Evolutionary conservation across 2,113 vertebrate species (phyloP).

Genomic region (Rhabdomys dilectus): DNA sequence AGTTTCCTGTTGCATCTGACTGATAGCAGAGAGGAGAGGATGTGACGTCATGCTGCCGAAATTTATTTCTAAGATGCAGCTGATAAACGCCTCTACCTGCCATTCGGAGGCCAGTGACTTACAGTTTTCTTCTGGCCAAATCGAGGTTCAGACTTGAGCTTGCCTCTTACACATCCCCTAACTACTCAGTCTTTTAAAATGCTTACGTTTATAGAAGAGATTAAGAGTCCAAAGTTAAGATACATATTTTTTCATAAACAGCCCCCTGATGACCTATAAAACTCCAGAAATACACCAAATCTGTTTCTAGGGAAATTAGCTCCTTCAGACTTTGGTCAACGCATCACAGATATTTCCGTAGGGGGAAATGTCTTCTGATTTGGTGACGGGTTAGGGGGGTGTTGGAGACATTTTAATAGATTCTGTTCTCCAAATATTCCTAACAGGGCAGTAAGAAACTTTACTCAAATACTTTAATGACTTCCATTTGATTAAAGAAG

Average conservation of each 20-base stretch:
- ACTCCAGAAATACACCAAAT: slow-evolving; percentile 51
- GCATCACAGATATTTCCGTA: slow-evolving; percentile 30
- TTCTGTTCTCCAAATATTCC: slow-evolving; percentile 30
- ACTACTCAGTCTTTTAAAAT: slow-evolving; percentile 22
- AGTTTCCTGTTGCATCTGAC: slow-evolving; percentile 81
- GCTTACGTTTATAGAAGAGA: background rate
- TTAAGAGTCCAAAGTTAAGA: slow-evolving; percentile 38
- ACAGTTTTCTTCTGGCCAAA: slow-evolving; percentile 40
- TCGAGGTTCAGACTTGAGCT: slow-evolving; percentile 27
- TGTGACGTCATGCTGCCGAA: slow-evolving; percentile 61
- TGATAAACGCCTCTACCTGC: slow-evolving; percentile 61
- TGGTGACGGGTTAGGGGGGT: background rate
- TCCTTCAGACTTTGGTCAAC: slow-evolving; percentile 29
- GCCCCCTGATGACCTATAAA: background rate
- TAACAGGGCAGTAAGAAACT: background rate
- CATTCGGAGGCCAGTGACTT: slow-evolving; percentile 36
- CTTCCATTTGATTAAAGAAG: slow-evolving; percentile 22
- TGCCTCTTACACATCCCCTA: background rate
- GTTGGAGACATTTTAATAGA: slow-evolving; percentile 31
- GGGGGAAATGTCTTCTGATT: slow-evolving; percentile 41
- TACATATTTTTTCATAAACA: slow-evolving; percentile 14
- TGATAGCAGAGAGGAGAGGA: slow-evolving; percentile 75
- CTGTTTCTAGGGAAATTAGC: slow-evolving; percentile 59
- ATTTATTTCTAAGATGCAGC: slow-evolving; percentile 60
- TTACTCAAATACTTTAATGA: slow-evolving; percentile 46